Conservation (phyloP, 2,113 vertebrate genomes). For the Budorcas taxicolor region DNA sequence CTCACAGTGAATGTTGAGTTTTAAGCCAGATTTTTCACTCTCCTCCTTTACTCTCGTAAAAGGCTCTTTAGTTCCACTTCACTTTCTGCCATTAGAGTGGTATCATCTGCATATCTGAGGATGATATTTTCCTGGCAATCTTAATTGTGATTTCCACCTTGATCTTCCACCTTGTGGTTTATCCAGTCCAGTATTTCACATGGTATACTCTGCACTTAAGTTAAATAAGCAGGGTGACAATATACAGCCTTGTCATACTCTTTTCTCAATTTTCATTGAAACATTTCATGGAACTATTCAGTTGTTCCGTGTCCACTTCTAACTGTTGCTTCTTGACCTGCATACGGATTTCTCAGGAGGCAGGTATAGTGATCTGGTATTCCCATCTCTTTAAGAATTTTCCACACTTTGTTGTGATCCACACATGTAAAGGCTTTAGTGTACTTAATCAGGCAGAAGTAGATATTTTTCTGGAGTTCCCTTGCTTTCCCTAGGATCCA, state of each 20-base stretch:
- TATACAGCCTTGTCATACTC: neutral
- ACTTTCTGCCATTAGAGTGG: neutral
- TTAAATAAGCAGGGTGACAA: neutral
- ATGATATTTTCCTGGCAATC: neutral
- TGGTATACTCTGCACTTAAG: neutral
- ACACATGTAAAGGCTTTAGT: neutral
- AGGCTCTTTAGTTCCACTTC: neutral
- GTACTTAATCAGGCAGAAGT: neutral
- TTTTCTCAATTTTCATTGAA: accelerated
- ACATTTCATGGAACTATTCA: neutral
- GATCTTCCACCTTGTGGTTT: neutral
- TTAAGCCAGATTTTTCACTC: neutral
- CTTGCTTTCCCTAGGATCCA: neutral
- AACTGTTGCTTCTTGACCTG: neutral
- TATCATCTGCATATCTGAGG: neutral
- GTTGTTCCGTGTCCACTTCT: neutral
- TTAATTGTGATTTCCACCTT: neutral
- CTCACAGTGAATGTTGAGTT: accelerated
- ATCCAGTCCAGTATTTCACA: neutral
- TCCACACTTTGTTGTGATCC: neutral
- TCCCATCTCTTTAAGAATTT: neutral
- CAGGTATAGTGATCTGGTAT: neutral
- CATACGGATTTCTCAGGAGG: neutral
- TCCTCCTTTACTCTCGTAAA: neutral
- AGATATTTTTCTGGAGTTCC: neutral